Base-by-base conservation (phyloP, 2,797 vertebrate species). In the Microctenopoma steveboyesi region DNA sequence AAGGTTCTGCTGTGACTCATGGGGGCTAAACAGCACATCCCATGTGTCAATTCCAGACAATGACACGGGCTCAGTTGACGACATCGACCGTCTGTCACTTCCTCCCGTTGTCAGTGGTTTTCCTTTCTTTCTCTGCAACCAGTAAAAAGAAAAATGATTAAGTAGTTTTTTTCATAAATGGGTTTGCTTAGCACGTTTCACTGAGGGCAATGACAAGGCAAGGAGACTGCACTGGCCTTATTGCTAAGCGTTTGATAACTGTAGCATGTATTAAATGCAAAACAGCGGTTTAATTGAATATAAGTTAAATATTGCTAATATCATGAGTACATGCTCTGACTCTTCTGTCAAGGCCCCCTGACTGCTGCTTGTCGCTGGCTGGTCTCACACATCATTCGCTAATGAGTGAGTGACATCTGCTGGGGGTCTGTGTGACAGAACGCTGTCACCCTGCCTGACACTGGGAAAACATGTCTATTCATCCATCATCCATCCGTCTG, bases 341-440 rank as follows among this genome's bases (percentile, higher is more conserved):
- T 72, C 60, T 25, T 56, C 48, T 6, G 72, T 69, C 71, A 47
- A 25, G 28, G 39, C 48, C 42, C 37, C 14, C 69, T 67, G 60
- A 57, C 79, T 74, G 28, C 46, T 55, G 72, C 60, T 46, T 30
- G 42, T 59, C 30, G 49, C 64, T 35, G 72, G 64, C 58, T 30
- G 61, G 16, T 48, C 74, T 72, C 65, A 69, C 78, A 66, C 68
- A 74, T 88, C 76, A 81, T 92, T 92, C 86, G 87, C 89, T 93
- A 92, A 94, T 92, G 91, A 92, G 79, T 94, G 92, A 92, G 91
- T 93, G 92, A 92, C 93, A 94, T 92, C 93, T 94, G 88, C 90
- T 93, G 93, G 93, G 91, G 89, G 80, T 52, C 86, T 66, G 78
- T 56, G 77, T 88, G 81, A 86, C 87, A 87, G 74, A 86, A 70